These are phyloP conservation scores for Zaprionus bogoriensis DNA, from an alignment of 2,888 invertebrate species.

Conservation along the genomic window DNA sequence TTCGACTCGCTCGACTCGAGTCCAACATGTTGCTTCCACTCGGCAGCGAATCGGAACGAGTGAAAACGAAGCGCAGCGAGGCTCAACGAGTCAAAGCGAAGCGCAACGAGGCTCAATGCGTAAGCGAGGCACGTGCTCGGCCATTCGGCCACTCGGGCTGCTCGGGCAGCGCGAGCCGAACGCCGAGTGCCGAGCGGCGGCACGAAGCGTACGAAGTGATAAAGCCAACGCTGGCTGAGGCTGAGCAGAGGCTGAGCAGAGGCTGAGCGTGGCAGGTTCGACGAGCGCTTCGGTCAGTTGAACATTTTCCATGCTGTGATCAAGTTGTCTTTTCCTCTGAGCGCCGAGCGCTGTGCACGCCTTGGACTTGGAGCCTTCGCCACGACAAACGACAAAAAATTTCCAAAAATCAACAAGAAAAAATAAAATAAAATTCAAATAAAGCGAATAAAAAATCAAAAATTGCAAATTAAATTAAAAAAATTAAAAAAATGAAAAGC, in stretches of 20 bases:
- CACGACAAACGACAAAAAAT: slow-evolving; percentile 15
- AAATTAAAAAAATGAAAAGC: slow-evolving; percentile 7
- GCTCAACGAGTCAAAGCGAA: slow-evolving; percentile 32
- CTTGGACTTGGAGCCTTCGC: slow-evolving; percentile 72
- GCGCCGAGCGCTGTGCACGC: slow-evolving; percentile 75
- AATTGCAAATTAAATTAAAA: slow-evolving; percentile 32
- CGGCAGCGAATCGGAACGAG: slow-evolving; percentile 20
- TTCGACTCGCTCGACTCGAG: slow-evolving; percentile 3
- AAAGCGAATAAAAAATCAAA: slow-evolving; percentile 16
- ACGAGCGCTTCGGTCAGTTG: slow-evolving; percentile 71
- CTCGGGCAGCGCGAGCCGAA: neutral
- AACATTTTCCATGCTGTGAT: slow-evolving; percentile 77
- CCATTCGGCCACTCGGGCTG: neutral
- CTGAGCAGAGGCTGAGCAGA: slow-evolving; percentile 15
- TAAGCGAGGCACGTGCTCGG: too few relatives aligned
- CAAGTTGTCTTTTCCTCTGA: slow-evolving; percentile 77
- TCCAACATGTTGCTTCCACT: slow-evolving; percentile 74
- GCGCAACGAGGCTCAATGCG: neutral
- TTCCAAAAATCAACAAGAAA: neutral
- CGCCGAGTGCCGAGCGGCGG: neutral
- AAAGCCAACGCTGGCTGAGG: slow-evolving; percentile 55
- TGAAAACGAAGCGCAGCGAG: slow-evolving; percentile 11
- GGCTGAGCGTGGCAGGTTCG: slow-evolving; percentile 67
- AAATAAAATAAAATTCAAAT: neutral
- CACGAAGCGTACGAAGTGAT: slow-evolving; percentile 36